These are phyloP conservation scores for Polypterus bichir DNA, from an alignment of 2,113 vertebrate genomes.

Conservation along the genomic window DNA sequence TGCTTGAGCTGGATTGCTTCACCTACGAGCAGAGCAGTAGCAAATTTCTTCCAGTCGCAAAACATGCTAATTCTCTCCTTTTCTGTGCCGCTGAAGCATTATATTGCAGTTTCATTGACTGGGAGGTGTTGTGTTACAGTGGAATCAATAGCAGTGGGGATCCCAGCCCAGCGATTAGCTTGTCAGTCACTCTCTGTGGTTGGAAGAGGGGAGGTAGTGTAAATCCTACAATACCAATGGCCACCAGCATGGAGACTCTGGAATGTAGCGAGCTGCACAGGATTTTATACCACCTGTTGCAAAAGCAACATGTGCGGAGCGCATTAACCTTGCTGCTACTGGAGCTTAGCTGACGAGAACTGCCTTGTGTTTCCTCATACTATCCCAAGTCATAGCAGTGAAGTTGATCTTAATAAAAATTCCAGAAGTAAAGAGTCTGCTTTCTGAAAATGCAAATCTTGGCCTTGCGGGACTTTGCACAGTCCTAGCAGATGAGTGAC, in stretches of 20 bases:
- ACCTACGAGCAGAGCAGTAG: conserved; percentile 62
- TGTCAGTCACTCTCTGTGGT: conserved; percentile 86
- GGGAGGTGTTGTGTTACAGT: conserved; percentile 90
- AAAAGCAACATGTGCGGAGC: conserved; percentile 83
- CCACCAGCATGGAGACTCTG: conserved; percentile 74
- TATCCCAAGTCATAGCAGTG: conserved; percentile 15
- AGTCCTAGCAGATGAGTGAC: too few relatives aligned
- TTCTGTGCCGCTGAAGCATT: conserved; percentile 91
- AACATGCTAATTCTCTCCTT: conserved; percentile 73
- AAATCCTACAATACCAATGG: conserved; percentile 87
- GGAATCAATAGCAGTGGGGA: conserved; percentile 87
- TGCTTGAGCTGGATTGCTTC: conserved; percentile 52
- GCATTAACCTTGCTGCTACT: conserved; percentile 88
- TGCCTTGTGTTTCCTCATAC: conserved; percentile 26
- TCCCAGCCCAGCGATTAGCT: conserved; percentile 89
- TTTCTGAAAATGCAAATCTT: too few relatives aligned
- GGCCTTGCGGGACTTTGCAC: too few relatives aligned
- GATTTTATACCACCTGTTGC: conserved; percentile 81
- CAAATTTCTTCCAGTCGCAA: conserved; percentile 89
- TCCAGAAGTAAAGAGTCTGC: too few relatives aligned
- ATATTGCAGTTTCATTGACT: conserved; percentile 89
- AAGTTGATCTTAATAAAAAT: too few relatives aligned
- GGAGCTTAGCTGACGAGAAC: conserved; percentile 57
- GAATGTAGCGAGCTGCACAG: conserved; percentile 69
- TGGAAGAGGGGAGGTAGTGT: conserved; percentile 67